phyloP scores from a whole-genome alignment of 2,113 vertebrate genomes.

The Phylloscopus trochilus region DNA sequence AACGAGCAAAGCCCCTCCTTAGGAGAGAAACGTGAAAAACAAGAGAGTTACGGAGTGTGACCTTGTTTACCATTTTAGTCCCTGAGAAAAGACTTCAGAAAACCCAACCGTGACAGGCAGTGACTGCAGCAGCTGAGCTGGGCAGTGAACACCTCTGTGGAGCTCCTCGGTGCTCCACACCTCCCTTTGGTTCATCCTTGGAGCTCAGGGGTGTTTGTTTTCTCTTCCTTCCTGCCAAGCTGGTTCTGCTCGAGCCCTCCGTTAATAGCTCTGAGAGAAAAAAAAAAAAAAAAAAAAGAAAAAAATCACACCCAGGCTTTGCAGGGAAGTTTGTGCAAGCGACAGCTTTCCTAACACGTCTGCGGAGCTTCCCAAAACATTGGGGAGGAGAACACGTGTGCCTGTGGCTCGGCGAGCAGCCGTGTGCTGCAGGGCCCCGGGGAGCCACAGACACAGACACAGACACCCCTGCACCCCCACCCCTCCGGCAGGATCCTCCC shows the following conservation, averaged over 20 bases:
- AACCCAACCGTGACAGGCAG: too few species aligned
- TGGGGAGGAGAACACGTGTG: neutral
- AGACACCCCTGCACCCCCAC: neutral
- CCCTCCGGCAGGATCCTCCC: too few species aligned
- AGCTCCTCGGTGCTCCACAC: too few species aligned
- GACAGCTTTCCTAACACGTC: constrained; percentile 63
- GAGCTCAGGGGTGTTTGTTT: neutral
- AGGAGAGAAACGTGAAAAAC: too few species aligned
- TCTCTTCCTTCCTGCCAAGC: neutral
- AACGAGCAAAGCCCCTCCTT: too few species aligned
- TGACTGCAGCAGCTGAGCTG: too few species aligned
- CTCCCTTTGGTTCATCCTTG: fast-evolving
- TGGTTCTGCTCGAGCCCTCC: neutral
- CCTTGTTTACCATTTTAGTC: too few species aligned
- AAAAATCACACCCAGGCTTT: constrained; percentile 24
- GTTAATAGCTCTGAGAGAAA: neutral
- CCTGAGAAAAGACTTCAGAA: too few species aligned
- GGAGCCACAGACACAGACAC: neutral
- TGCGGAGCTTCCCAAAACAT: neutral
- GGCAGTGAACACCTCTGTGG: neutral
- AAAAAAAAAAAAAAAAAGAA: neutral
- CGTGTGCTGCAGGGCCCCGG: neutral
- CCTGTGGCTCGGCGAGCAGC: constrained; percentile 3
- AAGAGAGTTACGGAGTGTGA: too few species aligned
- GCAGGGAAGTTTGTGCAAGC: constrained; percentile 42